Conservation (phyloP, 2,113 vertebrate genomes). For the Microcebus lehilahytsara region DNA sequence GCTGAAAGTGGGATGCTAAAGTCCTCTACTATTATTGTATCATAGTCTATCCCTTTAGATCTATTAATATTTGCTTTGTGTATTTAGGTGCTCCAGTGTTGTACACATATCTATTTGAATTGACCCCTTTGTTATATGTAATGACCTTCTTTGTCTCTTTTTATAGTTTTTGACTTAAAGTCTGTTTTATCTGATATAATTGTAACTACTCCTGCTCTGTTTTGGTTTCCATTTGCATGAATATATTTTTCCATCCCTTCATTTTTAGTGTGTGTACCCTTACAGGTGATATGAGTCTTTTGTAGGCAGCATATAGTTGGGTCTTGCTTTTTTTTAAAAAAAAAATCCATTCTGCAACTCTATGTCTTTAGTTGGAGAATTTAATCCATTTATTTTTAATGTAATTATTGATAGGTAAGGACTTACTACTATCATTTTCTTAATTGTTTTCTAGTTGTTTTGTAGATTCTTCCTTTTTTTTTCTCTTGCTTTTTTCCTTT, state of each 20-base stretch:
- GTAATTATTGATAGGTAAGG: neutral
- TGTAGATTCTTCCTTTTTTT: neutral
- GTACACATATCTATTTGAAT: neutral
- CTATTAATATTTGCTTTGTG: neutral
- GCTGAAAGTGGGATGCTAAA: neutral
- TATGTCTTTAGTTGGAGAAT: neutral
- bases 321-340: neutral
- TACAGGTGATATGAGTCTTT: neutral
- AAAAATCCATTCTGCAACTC: neutral
- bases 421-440: neutral
- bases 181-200: neutral
- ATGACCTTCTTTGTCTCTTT: neutral
- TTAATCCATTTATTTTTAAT: neutral
- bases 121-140: neutral
- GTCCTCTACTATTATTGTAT: neutral
- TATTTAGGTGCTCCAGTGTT: neutral
- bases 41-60: neutral
- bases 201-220: neutral
- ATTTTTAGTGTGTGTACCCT: neutral
- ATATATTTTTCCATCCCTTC: neutral
- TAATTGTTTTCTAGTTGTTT: neutral
- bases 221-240: neutral
- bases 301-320: neutral
- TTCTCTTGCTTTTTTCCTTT: neutral
- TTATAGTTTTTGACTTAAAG: neutral